phyloP scores from a whole-genome alignment of 1,140 invertebrate species.

The Lethrus apterus region DNA sequence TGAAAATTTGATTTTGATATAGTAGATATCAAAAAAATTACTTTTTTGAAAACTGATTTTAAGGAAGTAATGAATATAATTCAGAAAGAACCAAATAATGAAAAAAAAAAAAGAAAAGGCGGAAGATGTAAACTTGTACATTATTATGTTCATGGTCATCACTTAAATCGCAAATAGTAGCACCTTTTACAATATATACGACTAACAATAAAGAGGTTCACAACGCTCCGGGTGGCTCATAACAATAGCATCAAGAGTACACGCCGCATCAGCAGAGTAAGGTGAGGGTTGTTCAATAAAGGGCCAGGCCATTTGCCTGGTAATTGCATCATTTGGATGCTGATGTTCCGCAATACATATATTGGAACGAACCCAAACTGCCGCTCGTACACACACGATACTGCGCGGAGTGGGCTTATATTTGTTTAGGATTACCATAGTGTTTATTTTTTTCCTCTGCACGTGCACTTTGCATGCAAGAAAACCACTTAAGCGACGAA shows the following conservation, averaged over 20 bases:
- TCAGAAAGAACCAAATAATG: no score
- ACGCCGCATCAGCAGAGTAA: slow-evolving; percentile 17
- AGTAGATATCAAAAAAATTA: no score
- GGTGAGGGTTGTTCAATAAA: slow-evolving; percentile 23
- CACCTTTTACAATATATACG: slow-evolving; percentile 16
- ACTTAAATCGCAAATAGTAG: slow-evolving; percentile 19
- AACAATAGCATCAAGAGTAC: slow-evolving; percentile 25
- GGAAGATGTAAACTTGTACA: slow-evolving; percentile 6
- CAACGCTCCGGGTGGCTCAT: slow-evolving; percentile 20
- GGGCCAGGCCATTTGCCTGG: slow-evolving; percentile 27
- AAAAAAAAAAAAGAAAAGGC: no score
- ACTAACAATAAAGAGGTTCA: slow-evolving; percentile 22
- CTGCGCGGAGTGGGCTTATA: slow-evolving; percentile 18
- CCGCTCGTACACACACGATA: slow-evolving; percentile 17
- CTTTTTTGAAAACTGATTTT: no score
- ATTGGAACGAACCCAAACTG: slow-evolving; percentile 29
- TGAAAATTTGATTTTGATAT: no score
- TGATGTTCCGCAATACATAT: slow-evolving; percentile 29
- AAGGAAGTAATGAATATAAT: no score
- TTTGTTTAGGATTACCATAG: slow-evolving; percentile 29
- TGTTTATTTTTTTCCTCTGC: slow-evolving; percentile 21
- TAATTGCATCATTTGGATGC: slow-evolving; percentile 36
- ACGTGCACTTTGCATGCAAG: slow-evolving; percentile 8
- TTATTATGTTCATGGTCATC: slow-evolving; percentile 13
- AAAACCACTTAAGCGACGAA: slow-evolving; percentile 13